Base-by-base conservation (phyloP, 1,140 invertebrate species). In the Triops longicaudatus region DNA sequence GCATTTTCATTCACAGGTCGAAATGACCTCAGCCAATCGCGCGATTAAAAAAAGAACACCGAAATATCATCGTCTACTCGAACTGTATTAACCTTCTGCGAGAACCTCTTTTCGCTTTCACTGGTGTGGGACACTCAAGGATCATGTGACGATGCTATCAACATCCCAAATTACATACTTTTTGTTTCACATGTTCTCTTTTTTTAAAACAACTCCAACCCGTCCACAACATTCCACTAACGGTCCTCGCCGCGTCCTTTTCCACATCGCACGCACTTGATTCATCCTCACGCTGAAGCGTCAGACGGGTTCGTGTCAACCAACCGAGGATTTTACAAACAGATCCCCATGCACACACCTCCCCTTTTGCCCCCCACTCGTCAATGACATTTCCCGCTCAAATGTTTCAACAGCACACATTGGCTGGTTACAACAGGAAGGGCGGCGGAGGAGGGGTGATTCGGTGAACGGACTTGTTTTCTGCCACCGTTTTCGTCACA, bases 91-190 rank as follows among this genome's bases (percentile, higher is more conserved):
- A 63, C 50, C 50, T 0, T 63, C 50, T 63, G 50, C 50, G 50
- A 63, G 50, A 63, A 63, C 50, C 50, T 63, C 50, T 63, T 63
- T 63, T 17, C 22, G 50, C 22, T 63, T 63, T 63, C 50, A 63
- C 50, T 63, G 50, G 50, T 63, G 50, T 63, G 50, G 50, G 50
- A 63, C 22, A 63, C 14, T 63, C 50, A 63, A 63, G 50, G n/a
- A 63, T 63, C 50, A 63, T 63, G 50, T 63, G 50, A 63, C n/a
- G 50, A 63, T 63, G 50, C 50, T 63, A 63, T 63, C 50, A 63
- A 63, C 50, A 63, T 63, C 50, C 50, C 50, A 63, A 37, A 22
- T 63, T 63, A 63, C 50, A 63, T n/a, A 63, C 50, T 63, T 63
- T 14, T 63, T 17, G 22, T 63, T 22, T 63, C 50, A 63, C n/a